A percentile compares a stretch with the other conserved stretches of the same genome.
Conservation (phyloP, 2,888 invertebrate species). For the Dorcus parallelipipedus region DNA sequence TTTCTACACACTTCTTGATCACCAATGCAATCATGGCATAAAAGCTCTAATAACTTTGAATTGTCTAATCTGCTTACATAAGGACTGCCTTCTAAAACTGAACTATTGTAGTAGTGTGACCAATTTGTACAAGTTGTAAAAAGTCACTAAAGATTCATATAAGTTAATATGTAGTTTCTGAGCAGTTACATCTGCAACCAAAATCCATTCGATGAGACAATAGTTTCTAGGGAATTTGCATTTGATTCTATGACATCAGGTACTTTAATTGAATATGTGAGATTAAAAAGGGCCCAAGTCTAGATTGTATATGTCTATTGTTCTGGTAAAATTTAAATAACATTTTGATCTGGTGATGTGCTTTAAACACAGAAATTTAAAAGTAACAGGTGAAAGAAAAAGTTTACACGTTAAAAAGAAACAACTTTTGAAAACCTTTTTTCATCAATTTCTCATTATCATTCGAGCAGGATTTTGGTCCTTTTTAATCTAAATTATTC, state of each 20-base stretch:
- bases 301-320: no score
- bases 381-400: no score
- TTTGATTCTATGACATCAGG: slow-evolving; percentile 56
- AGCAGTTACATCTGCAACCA: slow-evolving; percentile 73
- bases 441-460: no score
- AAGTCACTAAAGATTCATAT: slow-evolving; percentile 82
- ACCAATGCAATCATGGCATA: slow-evolving; percentile 12
- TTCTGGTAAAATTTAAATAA: no score
- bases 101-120: slow-evolving; percentile 43
- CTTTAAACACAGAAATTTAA: no score
- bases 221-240: slow-evolving; percentile 65
- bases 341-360: no score
- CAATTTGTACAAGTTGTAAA: slow-evolving; percentile 68
- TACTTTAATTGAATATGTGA: slow-evolving; percentile 17
- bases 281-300: no score
- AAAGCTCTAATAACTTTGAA: slow-evolving; percentile 36
- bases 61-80: slow-evolving; percentile 67
- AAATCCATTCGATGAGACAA: slow-evolving; percentile 77
- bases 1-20: slow-evolving; percentile 70
- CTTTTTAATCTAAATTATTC: no score
- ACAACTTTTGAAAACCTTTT: no score
- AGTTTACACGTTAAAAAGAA: no score
- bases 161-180: slow-evolving; percentile 83
- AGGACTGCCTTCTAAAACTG: slow-evolving; percentile 46
- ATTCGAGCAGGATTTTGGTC: no score